Percentiles rank a stretch among this genome's conserved stretches.
Conservation (phyloP, 53 echinoderm and acorn worm genomes). For the Stichopus horrens region DNA sequence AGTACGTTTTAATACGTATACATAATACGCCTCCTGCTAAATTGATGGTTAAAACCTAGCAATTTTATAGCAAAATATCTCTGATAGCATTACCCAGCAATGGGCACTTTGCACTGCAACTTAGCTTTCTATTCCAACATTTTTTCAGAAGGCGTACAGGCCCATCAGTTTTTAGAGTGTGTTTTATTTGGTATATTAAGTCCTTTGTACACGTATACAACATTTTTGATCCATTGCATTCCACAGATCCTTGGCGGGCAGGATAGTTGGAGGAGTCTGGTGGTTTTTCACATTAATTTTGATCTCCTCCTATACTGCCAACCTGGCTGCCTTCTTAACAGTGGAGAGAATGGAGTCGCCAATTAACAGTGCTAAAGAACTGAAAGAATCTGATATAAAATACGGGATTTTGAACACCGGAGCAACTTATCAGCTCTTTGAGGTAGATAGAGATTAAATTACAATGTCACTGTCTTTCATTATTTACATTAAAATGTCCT, state of each 20-base stretch:
- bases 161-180: no score
- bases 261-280: constrained; percentile 99
- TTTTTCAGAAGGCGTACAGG: no score
- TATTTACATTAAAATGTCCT: no score
- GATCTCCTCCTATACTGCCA: constrained; percentile 98
- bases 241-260: constrained; percentile 78
- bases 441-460: constrained; percentile 49
- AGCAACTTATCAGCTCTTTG: constrained; percentile 75
- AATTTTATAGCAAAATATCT: no score
- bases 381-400: constrained; percentile 73
- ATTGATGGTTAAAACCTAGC: no score
- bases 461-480: neutral
- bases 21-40: no score
- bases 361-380: constrained; percentile 87
- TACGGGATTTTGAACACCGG: constrained; percentile 77
- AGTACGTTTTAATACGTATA: no score
- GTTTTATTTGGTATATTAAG: no score
- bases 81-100: no score
- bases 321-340: constrained; percentile 93
- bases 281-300: constrained; percentile 99
- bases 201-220: no score
- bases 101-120: no score
- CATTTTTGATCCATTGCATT: neutral
- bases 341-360: constrained; percentile 88
- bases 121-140: no score